Conservation (phyloP, 2,797 vertebrate genomes). For the Rhincodon typus region DNA sequence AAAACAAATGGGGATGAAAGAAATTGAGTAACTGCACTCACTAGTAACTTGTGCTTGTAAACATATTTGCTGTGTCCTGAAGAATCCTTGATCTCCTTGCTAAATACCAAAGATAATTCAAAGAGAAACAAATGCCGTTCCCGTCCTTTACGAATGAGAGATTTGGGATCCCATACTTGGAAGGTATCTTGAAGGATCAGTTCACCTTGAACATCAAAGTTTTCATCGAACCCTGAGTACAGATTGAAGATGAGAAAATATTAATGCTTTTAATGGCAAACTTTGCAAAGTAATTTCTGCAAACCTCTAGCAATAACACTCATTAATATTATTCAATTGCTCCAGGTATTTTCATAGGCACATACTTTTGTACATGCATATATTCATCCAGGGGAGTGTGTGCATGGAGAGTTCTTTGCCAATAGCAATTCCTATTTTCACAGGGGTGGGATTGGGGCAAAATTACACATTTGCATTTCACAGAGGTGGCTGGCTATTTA, state of each 20-base stretch:
- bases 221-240: constrained; percentile 84
- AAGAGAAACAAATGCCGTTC: constrained; percentile 96
- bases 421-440: too few species aligned
- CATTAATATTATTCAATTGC: neutral
- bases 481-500: too few species aligned
- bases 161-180: constrained; percentile 97
- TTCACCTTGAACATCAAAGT: constrained; percentile 91
- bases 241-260: constrained; percentile 4
- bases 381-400: too few species aligned
- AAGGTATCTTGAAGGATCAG: constrained; percentile 95
- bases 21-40: constrained; percentile 52
- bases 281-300: neutral
- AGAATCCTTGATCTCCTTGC: constrained; percentile 97
- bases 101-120: constrained; percentile 93
- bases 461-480: too few species aligned
- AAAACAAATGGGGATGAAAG: neutral
- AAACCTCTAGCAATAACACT: neutral
- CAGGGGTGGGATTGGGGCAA: too few species aligned
- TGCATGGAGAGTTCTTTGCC: too few species aligned
- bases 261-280: neutral
- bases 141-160: constrained; percentile 90
- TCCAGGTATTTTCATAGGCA: too few species aligned
- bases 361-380: too few species aligned
- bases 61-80: constrained; percentile 94
- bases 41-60: constrained; percentile 96